A percentile compares a stretch with the other conserved stretches of the same genome.
Conservation (phyloP, 2,888 invertebrate species). For the Emmelina monodactyla region DNA sequence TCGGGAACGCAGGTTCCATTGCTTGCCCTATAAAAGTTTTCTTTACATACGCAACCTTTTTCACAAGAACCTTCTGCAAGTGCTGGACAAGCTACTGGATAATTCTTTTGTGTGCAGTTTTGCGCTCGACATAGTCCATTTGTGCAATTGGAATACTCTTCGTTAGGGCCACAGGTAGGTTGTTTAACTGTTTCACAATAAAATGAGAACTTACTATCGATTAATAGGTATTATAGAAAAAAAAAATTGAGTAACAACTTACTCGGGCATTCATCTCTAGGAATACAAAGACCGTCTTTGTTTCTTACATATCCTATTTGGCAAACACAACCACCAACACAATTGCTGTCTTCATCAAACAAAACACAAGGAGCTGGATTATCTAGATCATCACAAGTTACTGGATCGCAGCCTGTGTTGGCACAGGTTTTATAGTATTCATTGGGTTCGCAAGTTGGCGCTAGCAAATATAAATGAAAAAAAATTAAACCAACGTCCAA, state of each 20-base stretch:
- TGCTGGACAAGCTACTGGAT: slow-evolving; percentile 20
- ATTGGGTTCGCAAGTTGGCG: not conserved
- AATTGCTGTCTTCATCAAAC: too few species aligned
- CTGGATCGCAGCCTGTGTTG: not conserved
- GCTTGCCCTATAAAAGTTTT: slow-evolving; percentile 20
- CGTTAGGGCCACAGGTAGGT: too few species aligned
- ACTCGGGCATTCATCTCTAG: slow-evolving; percentile 22
- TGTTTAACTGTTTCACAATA: too few species aligned
- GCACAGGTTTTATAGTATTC: not conserved
- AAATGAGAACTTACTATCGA: too few species aligned
- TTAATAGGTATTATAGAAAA: not conserved
- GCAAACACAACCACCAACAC: slow-evolving; percentile 23
- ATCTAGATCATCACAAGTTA: not conserved
- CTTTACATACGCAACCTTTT: slow-evolving; percentile 25
- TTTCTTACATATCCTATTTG: slow-evolving; percentile 16
- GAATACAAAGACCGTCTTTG: slow-evolving; percentile 22
- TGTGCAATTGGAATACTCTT: slow-evolving; percentile 18
- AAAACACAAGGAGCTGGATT: not conserved
- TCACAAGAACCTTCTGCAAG: slow-evolving; percentile 19
- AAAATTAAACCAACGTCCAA: too few species aligned
- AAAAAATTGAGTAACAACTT: slow-evolving; percentile 9
- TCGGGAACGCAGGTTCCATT: slow-evolving; percentile 25
- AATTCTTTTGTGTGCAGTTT: slow-evolving; percentile 25
- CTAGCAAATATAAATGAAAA: too few species aligned
- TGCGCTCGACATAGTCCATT: slow-evolving; percentile 24